Evolutionary conservation across 1,140 invertebrate genomes (phyloP).

Genomic region (Lineus longissimus): DNA sequence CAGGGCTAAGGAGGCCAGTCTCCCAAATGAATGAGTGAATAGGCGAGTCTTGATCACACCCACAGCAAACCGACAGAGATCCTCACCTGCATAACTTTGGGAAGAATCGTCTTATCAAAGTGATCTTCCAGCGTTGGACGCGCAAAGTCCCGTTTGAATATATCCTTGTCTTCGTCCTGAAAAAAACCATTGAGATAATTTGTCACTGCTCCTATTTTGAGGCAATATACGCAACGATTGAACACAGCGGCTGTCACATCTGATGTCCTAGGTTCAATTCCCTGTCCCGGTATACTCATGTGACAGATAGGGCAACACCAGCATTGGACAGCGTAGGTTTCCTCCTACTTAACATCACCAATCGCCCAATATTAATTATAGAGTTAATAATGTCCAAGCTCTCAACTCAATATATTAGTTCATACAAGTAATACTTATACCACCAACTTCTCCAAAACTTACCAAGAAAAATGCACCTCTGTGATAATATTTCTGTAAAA

Average conservation of each 20-base stretch:
- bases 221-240: too few relatives aligned
- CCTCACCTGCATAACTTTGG: conserved; percentile 94
- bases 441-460: conserved; percentile 13
- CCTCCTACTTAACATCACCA: too few relatives aligned
- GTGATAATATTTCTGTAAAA: conserved; percentile 99
- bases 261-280: too few relatives aligned
- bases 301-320: background rate
- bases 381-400: too few relatives aligned
- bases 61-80: too few relatives aligned
- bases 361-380: too few relatives aligned
- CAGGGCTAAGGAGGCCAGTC: too few relatives aligned
- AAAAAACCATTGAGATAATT: conserved; percentile 18
- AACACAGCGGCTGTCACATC: background rate
- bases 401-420: too few relatives aligned
- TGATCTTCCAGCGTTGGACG: conserved; percentile 97
- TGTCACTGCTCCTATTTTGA: background rate
- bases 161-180: conserved; percentile 83
- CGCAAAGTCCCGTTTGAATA: conserved; percentile 93
- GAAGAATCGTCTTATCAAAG: conserved; percentile 97
- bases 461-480: conserved; percentile 94
- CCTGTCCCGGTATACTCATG: background rate
- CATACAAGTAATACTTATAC: too few relatives aligned
- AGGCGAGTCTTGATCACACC: too few relatives aligned
- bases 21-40: too few relatives aligned
- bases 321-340: too few relatives aligned